Percentiles rank a stretch among this genome's conserved stretches.
phyloP scores from a whole-genome alignment of 2,797 vertebrate species.

The Emydoidea blandingii region DNA sequence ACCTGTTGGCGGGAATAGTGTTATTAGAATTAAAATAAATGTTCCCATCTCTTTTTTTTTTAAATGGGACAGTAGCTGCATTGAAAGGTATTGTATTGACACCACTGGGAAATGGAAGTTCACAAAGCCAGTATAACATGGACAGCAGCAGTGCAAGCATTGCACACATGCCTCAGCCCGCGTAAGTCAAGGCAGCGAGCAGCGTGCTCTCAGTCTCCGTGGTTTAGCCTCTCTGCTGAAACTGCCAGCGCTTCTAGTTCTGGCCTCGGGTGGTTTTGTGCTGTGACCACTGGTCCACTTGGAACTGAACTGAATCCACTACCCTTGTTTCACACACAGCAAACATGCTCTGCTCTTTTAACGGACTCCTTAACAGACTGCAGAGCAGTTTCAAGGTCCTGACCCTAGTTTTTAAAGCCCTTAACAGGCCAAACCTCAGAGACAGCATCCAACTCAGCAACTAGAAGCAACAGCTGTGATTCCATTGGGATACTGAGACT shows the following conservation, averaged over 20 bases:
- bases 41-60: fast-evolving
- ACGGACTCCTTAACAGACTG: neutral
- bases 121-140: neutral
- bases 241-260: slow-evolving; percentile 13
- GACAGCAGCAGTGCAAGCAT: slow-evolving; percentile 41
- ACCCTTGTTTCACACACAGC: neutral
- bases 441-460: slow-evolving; percentile 6
- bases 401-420: slow-evolving; percentile 63
- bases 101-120: slow-evolving; percentile 29
- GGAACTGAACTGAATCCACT: slow-evolving; percentile 16
- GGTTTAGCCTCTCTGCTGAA: slow-evolving; percentile 4
- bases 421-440: slow-evolving; percentile 51
- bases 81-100: neutral
- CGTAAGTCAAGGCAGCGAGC: neutral
- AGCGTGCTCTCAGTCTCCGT: neutral
- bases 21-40: neutral
- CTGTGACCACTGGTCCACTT: slow-evolving; percentile 6
- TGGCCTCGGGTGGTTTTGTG: slow-evolving; percentile 42
- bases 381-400: slow-evolving; percentile 71
- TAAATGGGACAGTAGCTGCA: neutral
- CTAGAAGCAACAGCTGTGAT: neutral
- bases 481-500: slow-evolving; percentile 24
- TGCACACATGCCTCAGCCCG: neutral
- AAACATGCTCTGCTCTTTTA: neutral
- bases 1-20: neutral